Conservation (phyloP, 2,888 invertebrate species). For the Ophioninae sp. region DNA sequence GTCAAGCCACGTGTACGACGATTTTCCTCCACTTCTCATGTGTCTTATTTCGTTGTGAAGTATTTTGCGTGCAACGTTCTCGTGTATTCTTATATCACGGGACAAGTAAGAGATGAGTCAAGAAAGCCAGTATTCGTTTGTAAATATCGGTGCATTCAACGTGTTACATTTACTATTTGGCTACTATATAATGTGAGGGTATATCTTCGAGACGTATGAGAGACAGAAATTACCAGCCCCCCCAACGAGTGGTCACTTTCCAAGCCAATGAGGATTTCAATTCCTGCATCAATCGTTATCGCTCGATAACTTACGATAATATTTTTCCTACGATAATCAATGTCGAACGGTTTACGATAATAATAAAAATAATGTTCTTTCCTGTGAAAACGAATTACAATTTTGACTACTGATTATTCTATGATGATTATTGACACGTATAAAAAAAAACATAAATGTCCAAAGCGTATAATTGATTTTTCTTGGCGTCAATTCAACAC, state of each 20-base stretch:
- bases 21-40: conserved; percentile 17
- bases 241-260: conserved; percentile 1
- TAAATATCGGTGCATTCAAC: conserved; percentile 66
- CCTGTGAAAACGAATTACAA: no score
- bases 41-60: conserved; percentile 3
- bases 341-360: no score
- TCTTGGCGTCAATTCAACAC: background rate
- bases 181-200: conserved; percentile 45
- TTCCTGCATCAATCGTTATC: no score
- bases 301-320: no score
- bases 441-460: no score
- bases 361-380: no score
- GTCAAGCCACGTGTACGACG: conserved; percentile 35
- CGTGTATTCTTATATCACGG: conserved; percentile 39
- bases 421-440: no score
- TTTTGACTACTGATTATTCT: no score
- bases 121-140: conserved; percentile 31
- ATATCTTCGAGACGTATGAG: conserved; percentile 43
- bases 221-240: conserved; percentile 20
- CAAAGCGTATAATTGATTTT: no score
- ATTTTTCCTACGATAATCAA: no score
- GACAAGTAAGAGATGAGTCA: conserved; percentile 32
- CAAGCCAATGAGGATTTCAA: no score
- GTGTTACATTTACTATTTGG: conserved; percentile 75
- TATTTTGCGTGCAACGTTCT: conserved; percentile 10